A percentile compares a stretch with the other conserved stretches of the same genome.
Evolutionary conservation across 2,113 vertebrate genomes (phyloP).

Genomic region (Bombycilla garrulus): DNA sequence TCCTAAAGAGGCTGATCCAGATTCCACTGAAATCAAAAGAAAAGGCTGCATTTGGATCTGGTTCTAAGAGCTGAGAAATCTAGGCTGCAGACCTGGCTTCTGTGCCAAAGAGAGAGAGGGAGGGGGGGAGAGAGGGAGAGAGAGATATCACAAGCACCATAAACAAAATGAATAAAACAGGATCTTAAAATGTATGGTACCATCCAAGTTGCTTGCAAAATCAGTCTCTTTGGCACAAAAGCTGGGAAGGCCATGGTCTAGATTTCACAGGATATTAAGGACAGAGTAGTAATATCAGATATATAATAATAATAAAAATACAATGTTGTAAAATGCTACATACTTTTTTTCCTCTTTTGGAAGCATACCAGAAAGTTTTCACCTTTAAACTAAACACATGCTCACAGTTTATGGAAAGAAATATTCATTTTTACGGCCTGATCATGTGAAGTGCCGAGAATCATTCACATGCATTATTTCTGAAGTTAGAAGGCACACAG

Average conservation of each 20-base stretch:
- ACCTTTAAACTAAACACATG: constrained; percentile 65
- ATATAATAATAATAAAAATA: constrained; percentile 50
- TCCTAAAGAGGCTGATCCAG: constrained; percentile 28
- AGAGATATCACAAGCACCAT: constrained; percentile 43
- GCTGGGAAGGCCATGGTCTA: constrained; percentile 23
- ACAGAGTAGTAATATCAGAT: constrained; percentile 52
- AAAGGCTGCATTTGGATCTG: constrained; percentile 47
- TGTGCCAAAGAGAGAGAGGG: constrained; percentile 15
- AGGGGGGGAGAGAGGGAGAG: background rate
- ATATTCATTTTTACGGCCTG: constrained; percentile 9
- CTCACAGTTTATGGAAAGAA: constrained; percentile 62
- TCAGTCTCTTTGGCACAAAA: constrained; percentile 37
- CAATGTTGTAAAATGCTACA: constrained; percentile 20
- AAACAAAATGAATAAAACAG: constrained; percentile 64
- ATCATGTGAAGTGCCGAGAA: constrained; percentile 8
- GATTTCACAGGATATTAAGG: constrained; percentile 69
- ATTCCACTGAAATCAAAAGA: constrained; percentile 40
- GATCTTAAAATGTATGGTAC: constrained; percentile 29
- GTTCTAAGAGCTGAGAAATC: constrained; percentile 60
- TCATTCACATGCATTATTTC: background rate
- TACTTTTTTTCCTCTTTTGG: constrained; percentile 22
- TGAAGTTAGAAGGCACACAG: background rate
- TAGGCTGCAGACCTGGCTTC: constrained; percentile 58
- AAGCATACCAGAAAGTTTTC: constrained; percentile 51
- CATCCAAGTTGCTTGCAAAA: constrained; percentile 58